Evolutionary conservation across 2,797 vertebrate species (phyloP).

Genomic region (Neoniphon sammara): DNA sequence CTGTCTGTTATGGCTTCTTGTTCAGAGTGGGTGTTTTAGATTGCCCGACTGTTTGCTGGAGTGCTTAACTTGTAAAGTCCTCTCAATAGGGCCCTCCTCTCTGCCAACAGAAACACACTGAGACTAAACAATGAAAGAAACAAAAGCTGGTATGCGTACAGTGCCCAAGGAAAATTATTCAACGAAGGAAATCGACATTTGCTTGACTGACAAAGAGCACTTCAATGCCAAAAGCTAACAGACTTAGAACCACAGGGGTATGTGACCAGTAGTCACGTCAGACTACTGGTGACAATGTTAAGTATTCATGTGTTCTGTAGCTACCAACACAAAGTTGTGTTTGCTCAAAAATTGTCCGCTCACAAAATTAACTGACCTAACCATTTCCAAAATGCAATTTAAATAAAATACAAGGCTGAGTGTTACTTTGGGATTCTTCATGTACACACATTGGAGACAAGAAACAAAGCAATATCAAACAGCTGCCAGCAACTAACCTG

Average conservation of each 20-base stretch:
- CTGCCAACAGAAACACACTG: neutral
- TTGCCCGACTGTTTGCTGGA: neutral
- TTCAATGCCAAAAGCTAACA: too few relatives aligned
- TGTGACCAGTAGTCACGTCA: too few relatives aligned
- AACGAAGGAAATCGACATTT: too few relatives aligned
- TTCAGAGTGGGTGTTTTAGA: neutral
- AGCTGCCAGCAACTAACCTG: slow-evolving; percentile 52
- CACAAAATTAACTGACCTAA: neutral
- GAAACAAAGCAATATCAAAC: slow-evolving; percentile 1
- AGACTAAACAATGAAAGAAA: neutral
- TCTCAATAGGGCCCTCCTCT: neutral
- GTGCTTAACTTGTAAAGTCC: neutral
- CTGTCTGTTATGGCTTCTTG: neutral
- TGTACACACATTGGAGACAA: neutral
- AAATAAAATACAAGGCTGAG: neutral
- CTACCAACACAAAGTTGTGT: neutral
- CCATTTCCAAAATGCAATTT: neutral
- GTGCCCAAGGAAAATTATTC: too few relatives aligned
- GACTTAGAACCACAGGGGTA: too few relatives aligned
- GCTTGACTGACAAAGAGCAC: too few relatives aligned
- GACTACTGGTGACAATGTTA: neutral
- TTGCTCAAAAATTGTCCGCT: neutral
- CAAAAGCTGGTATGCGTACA: neutral
- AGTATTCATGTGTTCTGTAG: neutral
- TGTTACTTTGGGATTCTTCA: neutral